Percentiles rank a stretch among this genome's conserved stretches.
phyloP scores from a whole-genome alignment of 2,888 invertebrate species.

The Andricus curvator region DNA sequence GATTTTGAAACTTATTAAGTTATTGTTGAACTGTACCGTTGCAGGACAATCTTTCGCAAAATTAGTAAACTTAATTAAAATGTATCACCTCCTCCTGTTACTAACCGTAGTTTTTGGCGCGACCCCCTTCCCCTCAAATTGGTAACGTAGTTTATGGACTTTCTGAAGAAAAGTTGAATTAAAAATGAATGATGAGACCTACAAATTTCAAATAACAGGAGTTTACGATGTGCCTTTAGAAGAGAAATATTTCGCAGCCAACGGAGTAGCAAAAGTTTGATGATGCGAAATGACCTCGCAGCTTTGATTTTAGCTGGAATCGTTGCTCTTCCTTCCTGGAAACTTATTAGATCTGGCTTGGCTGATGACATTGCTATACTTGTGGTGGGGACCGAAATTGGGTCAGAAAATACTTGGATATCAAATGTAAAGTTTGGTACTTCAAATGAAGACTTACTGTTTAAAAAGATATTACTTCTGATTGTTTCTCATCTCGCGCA shows the following conservation, averaged over 20 bases:
- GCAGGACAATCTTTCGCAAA: too few species aligned
- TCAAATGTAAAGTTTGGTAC: constrained; percentile 59
- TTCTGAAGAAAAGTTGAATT: too few species aligned
- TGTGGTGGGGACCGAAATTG: constrained; percentile 64
- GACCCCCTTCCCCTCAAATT: too few species aligned
- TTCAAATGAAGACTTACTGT: constrained; percentile 66
- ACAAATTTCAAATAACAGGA: constrained; percentile 61
- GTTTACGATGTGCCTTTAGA: constrained; percentile 64
- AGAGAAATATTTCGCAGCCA: constrained; percentile 57
- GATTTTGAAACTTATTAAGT: too few species aligned
- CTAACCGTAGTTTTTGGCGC: too few species aligned
- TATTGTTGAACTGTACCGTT: too few species aligned
- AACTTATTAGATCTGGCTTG: constrained; percentile 63
- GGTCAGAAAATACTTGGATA: constrained; percentile 65
- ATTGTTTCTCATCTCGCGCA: constrained; percentile 63
- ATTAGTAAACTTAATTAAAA: too few species aligned
- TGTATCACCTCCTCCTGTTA: too few species aligned
- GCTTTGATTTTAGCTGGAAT: constrained; percentile 65
- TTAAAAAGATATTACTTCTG: constrained; percentile 71
- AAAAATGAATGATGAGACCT: constrained; percentile 10
- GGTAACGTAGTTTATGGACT: too few species aligned
- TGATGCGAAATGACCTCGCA: constrained; percentile 69
- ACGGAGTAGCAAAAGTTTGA: constrained; percentile 58
- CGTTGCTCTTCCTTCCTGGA: constrained; percentile 62
- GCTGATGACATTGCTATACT: constrained; percentile 68